Evolutionary conservation across 2,888 invertebrate species (phyloP), one percentile per base, ranked within the genome.

Genomic region (Troides oblongomaculatus): DNA sequence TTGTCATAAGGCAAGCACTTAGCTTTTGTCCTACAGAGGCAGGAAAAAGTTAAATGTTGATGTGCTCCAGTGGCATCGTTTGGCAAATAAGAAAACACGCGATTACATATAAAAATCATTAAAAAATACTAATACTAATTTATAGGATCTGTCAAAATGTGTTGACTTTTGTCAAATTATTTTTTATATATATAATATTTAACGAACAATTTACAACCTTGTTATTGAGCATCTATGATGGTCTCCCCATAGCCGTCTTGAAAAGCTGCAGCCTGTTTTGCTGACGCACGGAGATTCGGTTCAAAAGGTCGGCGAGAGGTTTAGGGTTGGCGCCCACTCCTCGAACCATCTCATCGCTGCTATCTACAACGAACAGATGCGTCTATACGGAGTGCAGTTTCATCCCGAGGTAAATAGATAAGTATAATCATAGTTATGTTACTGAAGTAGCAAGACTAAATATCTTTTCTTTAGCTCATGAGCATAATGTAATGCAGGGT

Each of bases 231-330:
- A 14, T 10, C 5, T 23, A 21, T 46, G 12, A 46, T 62, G 43
- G 1, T 10, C 36, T 53, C 25, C 39, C n/a, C 21, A 53, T 90
- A 99, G 99, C 84, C 97, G 97, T 72, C 93, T 99, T 81, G 96
- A 96, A 70, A 96, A 96, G 83, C 94, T 95, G 74, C 98, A 99
- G 91, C 94, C 95, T 75, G 99, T 99, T 64, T 93, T 99, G 62
- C 93, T 99, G 75, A 99, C 99, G 0, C 99, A 99, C 89, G 99
- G 99, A 36, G 99, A 99, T 93, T 97, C 98, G 84, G 96, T 99
- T 73, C 97, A 97, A 79, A 96, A 96, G 81, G 95, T 99, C 39
- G 99, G 99, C 46, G 97, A 98, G 63, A 94, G 95, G 75, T 97
- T 99, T 88, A 95, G 96, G 81, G 94, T 97, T 25, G 96, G 97